phyloP scores from a whole-genome alignment of 2,113 vertebrate genomes.

The Apus apus region DNA sequence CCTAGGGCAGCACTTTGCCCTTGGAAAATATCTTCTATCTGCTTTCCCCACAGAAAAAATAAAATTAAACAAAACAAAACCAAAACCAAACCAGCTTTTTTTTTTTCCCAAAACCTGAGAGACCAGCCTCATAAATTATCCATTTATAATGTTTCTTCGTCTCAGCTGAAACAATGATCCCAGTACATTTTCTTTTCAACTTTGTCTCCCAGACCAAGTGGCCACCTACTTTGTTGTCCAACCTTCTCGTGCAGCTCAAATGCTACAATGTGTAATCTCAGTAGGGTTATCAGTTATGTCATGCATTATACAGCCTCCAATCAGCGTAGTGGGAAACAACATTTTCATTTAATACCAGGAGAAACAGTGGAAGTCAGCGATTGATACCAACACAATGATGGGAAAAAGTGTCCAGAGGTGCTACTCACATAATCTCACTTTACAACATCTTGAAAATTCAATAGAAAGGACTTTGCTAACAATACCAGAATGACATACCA shows the following conservation, averaged over 20 bases:
- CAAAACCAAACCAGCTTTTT: too few species aligned
- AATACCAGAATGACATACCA: constrained; percentile 80
- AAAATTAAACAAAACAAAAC: background rate
- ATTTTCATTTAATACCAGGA: constrained; percentile 84
- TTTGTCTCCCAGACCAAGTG: constrained; percentile 39
- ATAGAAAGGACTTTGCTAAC: constrained; percentile 79
- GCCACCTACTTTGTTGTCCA: constrained; percentile 61
- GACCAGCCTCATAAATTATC: constrained; percentile 25
- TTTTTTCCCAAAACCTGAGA: constrained; percentile 25
- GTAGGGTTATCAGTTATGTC: constrained; percentile 82
- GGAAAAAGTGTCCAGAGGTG: constrained; percentile 87
- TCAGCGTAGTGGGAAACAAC: constrained; percentile 83
- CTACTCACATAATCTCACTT: constrained; percentile 84
- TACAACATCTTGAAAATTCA: constrained; percentile 86
- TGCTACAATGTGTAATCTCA: constrained; percentile 78
- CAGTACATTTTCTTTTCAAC: constrained; percentile 17
- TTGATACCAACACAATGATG: constrained; percentile 91
- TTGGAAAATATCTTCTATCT: background rate
- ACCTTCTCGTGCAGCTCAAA: constrained; percentile 32
- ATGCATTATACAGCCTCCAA: constrained; percentile 79
- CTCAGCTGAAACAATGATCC: constrained; percentile 57
- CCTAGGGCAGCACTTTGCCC: background rate
- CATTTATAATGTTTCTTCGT: constrained; percentile 7
- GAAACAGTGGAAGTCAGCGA: constrained; percentile 88
- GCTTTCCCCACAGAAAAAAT: background rate